Conservation (phyloP, 2,888 invertebrate species). For the Diadromus collaris region DNA sequence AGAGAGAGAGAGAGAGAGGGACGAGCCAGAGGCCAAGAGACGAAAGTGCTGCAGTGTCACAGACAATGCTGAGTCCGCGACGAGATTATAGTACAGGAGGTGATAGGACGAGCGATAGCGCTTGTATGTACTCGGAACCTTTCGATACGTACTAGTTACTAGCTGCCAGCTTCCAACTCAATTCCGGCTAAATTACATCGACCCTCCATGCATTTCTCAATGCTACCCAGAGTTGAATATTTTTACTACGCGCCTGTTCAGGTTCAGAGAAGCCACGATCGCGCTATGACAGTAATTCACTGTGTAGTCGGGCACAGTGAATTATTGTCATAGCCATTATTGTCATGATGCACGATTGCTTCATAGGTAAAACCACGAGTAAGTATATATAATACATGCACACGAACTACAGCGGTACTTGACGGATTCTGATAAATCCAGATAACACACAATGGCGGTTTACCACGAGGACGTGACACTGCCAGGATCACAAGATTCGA, state of each 20-base stretch:
- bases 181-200: slow-evolving; percentile 34
- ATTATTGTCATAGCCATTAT: no score
- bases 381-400: no score
- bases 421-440: neutral
- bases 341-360: no score
- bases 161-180: slow-evolving; percentile 42
- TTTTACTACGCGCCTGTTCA: neutral
- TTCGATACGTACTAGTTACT: slow-evolving; percentile 45
- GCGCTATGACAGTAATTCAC: no score
- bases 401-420: neutral
- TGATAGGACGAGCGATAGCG: slow-evolving; percentile 10
- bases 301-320: no score
- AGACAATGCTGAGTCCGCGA: slow-evolving; percentile 30
- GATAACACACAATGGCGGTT: neutral
- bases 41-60: slow-evolving; percentile 6
- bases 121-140: slow-evolving; percentile 4
- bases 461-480: neutral
- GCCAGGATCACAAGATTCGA: neutral
- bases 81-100: slow-evolving; percentile 13
- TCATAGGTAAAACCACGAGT: no score
- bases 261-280: no score
- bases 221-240: slow-evolving; percentile 2
- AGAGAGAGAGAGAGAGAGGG: slow-evolving; percentile 31
- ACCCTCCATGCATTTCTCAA: slow-evolving; percentile 27
- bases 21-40: slow-evolving; percentile 9